Evolutionary conservation across 2,797 vertebrate genomes (phyloP), one percentile per base, ranked within the genome.

Genomic region (Tragopan temminckii): DNA sequence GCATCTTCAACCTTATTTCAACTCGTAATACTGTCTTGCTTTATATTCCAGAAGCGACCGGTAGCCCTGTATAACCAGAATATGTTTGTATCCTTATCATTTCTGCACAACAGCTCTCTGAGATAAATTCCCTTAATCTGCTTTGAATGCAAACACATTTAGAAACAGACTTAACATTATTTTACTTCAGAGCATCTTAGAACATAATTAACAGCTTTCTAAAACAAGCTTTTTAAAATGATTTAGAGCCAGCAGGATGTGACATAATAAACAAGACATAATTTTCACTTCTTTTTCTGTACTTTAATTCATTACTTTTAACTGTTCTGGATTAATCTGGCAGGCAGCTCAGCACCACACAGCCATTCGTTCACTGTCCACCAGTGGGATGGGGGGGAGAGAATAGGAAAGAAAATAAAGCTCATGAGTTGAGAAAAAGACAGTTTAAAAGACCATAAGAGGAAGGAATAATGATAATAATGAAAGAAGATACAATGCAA

Each of bases 1-100:
- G 19, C 57, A 75, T 76, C 89, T 96, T 92, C 79, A 92, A 35
- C 35, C 46, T 88, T 78, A 75, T 90, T 61, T 72, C 38, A n/a
- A 11, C 67, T 72, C 16, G 7, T 74, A 75, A 83, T 80, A 89
- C 78, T 88, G 48, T 91, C 93, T 96, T 96, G 33, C 52, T 94
- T 94, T 91, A 80, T 76, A 83, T 42, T 92, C 63, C 40, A 82
- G 84, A 88, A 97, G 92, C 69, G 66, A 25, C 40, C 36, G 20
- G 42, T 33, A 40, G 33, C 59, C 74, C 67, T 80, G 79, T 78
- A 63, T 35, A 89, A 50, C 85, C 23, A 64, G 48, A 68, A 36
- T 57, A 13, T 71, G 36, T 80, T 93, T 95, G 24, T 85, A 84
- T 85, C 61, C 8, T 91, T 48, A 64, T 62, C 53, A 31, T 59